Conservation (phyloP, 1,140 invertebrate genomes). For the Condylostylus longicornis region DNA sequence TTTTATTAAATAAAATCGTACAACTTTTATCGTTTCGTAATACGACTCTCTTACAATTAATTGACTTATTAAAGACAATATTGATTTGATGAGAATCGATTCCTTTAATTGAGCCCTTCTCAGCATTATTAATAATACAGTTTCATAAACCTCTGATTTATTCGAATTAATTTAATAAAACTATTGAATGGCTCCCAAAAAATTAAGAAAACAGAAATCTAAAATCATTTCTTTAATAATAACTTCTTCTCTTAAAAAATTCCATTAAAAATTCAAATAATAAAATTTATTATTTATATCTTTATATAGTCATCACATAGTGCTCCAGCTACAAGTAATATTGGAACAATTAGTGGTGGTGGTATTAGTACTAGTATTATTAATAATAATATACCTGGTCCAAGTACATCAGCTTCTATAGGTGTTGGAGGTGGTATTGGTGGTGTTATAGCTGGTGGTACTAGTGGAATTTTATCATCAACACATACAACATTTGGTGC, state of each 20-base stretch:
- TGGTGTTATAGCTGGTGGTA: conserved; percentile 18
- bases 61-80: too few species aligned
- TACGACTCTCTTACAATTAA: too few species aligned
- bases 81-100: too few species aligned
- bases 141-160: too few species aligned
- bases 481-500: conserved; percentile 8
- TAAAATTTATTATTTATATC: neutral
- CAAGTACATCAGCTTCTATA: conserved; percentile 13
- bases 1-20: too few species aligned
- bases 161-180: too few species aligned
- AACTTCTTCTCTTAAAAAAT: neutral
- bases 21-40: too few species aligned
- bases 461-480: conserved; percentile 3
- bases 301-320: neutral
- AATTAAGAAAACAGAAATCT: too few species aligned
- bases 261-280: neutral
- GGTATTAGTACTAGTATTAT: conserved; percentile 18
- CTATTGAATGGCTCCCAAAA: too few species aligned
- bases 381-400: conserved; percentile 3
- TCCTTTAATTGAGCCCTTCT: too few species aligned
- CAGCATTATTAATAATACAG: too few species aligned
- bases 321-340: conserved; percentile 15
- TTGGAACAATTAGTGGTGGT: conserved; percentile 24
- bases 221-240: too few species aligned
- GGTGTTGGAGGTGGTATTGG: conserved; percentile 26